A percentile compares a stretch with the other conserved stretches of the same genome.
phyloP scores from a whole-genome alignment of 2,113 vertebrate species.

The Pteruthius melanotis region DNA sequence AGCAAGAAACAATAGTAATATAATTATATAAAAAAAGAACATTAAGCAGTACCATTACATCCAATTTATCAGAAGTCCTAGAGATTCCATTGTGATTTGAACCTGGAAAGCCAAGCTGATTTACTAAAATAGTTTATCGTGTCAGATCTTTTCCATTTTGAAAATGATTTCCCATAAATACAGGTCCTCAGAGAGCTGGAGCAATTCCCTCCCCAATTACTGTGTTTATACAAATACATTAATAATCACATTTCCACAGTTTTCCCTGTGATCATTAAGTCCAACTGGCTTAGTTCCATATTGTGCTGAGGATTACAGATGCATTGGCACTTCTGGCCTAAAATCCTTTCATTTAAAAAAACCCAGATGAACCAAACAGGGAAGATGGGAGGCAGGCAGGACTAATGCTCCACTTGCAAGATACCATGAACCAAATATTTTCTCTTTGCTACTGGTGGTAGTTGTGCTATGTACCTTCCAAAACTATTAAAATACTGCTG shows the following conservation, averaged over 20 bases:
- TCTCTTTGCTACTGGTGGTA: not conserved
- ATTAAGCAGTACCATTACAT: not conserved
- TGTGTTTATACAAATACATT: not conserved
- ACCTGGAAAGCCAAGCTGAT: not conserved
- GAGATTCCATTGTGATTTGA: not conserved
- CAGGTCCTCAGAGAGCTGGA: not conserved
- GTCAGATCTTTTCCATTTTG: not conserved
- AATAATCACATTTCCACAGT: not conserved
- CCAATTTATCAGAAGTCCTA: not conserved
- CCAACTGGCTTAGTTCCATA: not conserved
- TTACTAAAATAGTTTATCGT: not conserved
- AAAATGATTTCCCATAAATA: not conserved
- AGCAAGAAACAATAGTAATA: not conserved
- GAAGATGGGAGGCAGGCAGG: not conserved
- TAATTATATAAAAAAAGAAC: not conserved
- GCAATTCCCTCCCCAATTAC: not conserved
- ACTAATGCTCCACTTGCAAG: not conserved
- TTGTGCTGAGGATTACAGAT: not conserved
- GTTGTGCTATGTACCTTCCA: accelerated
- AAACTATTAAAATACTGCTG: not conserved
- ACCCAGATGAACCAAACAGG: not conserved
- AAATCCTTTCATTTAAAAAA: not conserved
- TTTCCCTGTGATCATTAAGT: not conserved
- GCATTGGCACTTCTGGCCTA: not conserved
- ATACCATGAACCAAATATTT: not conserved